These are phyloP conservation scores for Heliconius sara DNA, from an alignment of 2,888 invertebrate species.

Conservation along the genomic window DNA sequence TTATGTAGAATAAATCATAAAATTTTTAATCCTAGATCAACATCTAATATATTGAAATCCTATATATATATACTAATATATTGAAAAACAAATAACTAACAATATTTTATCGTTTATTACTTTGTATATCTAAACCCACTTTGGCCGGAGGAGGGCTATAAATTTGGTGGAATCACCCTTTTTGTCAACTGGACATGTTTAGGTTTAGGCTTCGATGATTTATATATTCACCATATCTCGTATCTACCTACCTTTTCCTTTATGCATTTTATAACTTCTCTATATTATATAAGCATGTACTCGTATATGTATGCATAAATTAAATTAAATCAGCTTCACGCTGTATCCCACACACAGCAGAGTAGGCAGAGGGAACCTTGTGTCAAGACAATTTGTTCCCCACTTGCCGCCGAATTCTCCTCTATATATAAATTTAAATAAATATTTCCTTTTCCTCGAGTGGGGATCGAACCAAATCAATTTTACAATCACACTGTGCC, in stretches of 20 bases:
- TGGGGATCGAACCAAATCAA: too few species aligned
- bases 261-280: conserved; percentile 40
- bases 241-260: conserved; percentile 39
- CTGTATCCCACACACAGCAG: too few species aligned
- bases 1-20: too few species aligned
- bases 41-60: too few species aligned
- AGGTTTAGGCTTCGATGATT: conserved; percentile 77
- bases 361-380: too few species aligned
- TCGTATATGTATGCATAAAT: not conserved
- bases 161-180: conserved; percentile 76
- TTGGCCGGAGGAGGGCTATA: conserved; percentile 57
- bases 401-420: too few species aligned
- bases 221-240: conserved; percentile 67
- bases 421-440: too few species aligned
- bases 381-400: too few species aligned
- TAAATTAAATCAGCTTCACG: too few species aligned
- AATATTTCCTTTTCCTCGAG: too few species aligned
- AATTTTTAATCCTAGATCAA: too few species aligned
- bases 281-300: conserved; percentile 42
- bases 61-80: not conserved
- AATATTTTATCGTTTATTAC: conserved; percentile 25
- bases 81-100: conserved; percentile 20
- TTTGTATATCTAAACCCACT: conserved; percentile 36
- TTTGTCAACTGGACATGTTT: conserved; percentile 81
- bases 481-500: too few species aligned